Base-by-base conservation (phyloP, 2,113 vertebrate species). In the Phaethornis superciliosus region DNA sequence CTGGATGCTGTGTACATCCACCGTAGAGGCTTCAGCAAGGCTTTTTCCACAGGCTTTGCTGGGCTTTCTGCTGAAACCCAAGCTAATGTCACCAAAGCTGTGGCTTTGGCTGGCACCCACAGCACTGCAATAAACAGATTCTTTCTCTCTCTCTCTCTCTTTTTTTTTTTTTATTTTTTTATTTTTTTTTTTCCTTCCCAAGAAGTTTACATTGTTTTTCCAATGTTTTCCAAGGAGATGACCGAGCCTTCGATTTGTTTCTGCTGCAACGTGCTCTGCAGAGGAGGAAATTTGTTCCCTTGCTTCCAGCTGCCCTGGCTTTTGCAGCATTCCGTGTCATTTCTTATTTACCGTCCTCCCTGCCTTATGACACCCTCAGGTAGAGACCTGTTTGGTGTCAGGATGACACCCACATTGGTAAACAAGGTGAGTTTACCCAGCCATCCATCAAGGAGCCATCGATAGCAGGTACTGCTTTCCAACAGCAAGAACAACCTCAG, bases 371-470 rank as follows among this genome's bases (percentile, higher is more conserved):
- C 96, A 96, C 89, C 26, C 81, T 89, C 91, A 69, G 95, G 95
- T 86, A 92, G 80, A 70, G 76, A 91, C 88, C 90, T 83, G 95
- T 67, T 96, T 96, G 95, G 95, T 96, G 95, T 95, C 95, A 85
- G 90, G 4, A 52, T 77, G 96, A 95, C 96, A 95, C 95, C 96
- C 94, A 90, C 94, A 6, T 85, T 4, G 70, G 96, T 94, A 95
- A 96, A 96, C 93, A 96, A 60, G 84, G 77, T 0, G 23, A 74
- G 95, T 95, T 96, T 96, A 90, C 96, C 80, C 92, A 96, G 85
- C 88, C 76, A 54, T 96, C 96, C 75, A 3, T 93, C 96, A 90
- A 62, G 89, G 72, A 59, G 77, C 44, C 83, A 81, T 71, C 49
- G 35, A 92, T 74, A 71, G 85, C 88, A 26, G 69, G 87, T 84